These are phyloP conservation scores for Tetrao urogallus DNA, from an alignment of 2,113 vertebrate genomes.

Conservation along the genomic window DNA sequence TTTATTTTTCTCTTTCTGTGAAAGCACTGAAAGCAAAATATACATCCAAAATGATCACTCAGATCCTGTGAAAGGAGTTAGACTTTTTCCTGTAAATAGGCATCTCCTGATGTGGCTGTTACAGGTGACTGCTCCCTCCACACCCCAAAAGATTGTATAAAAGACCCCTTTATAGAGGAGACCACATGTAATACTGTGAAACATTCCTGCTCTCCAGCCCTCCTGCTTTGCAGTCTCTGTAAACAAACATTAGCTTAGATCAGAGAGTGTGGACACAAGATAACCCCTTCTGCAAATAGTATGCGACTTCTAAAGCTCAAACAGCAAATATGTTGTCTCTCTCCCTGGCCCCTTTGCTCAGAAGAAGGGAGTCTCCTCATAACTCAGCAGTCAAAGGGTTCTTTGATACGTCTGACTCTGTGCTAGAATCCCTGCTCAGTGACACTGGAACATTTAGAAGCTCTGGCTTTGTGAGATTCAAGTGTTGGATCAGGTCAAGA, in stretches of 20 bases:
- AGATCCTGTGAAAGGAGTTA: neutral
- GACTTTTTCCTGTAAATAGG: slow-evolving; percentile 12
- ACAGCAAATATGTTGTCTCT: slow-evolving; percentile 59
- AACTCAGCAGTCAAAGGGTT: slow-evolving; percentile 62
- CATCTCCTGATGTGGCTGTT: slow-evolving; percentile 46
- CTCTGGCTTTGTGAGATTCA: neutral
- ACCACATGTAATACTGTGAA: slow-evolving; percentile 27
- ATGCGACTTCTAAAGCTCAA: slow-evolving; percentile 58
- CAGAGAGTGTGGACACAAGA: slow-evolving; percentile 71
- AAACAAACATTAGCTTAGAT: slow-evolving; percentile 69
- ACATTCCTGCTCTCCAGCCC: slow-evolving; percentile 40
- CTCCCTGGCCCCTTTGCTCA: neutral
- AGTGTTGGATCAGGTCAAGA: slow-evolving; percentile 61
- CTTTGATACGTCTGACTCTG: slow-evolving; percentile 69
- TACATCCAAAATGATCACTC: neutral
- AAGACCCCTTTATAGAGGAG: slow-evolving; percentile 34
- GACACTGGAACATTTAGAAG: slow-evolving; percentile 25
- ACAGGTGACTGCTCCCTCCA: slow-evolving; percentile 3
- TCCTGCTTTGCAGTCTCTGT: slow-evolving; percentile 48
- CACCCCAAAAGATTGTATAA: slow-evolving; percentile 1
- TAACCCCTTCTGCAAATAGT: slow-evolving; percentile 73
- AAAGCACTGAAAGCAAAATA: slow-evolving; percentile 37
- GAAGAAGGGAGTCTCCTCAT: slow-evolving; percentile 15
- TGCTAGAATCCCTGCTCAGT: neutral
- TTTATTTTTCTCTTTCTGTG: slow-evolving; percentile 37